A percentile compares a stretch with the other conserved stretches of the same genome.
Conservation (phyloP, 2,113 vertebrate species). For the Sarotherodon lohbergeri region DNA sequence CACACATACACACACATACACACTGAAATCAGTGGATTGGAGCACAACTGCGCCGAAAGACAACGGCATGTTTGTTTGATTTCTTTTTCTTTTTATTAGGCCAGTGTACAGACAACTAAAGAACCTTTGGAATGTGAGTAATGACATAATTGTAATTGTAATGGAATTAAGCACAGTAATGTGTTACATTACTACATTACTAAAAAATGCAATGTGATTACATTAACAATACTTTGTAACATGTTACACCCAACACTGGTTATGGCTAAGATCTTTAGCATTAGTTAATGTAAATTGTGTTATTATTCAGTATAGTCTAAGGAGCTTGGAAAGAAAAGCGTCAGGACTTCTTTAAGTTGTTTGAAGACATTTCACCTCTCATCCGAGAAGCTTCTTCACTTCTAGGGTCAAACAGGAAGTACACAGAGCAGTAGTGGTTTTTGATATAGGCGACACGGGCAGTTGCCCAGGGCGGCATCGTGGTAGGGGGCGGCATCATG, state of each 20-base stretch:
- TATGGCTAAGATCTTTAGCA: not conserved
- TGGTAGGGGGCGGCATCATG: too few species aligned
- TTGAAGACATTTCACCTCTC: too few species aligned
- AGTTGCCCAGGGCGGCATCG: too few species aligned
- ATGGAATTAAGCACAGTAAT: not conserved
- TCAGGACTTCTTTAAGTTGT: too few species aligned
- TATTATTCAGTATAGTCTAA: not conserved
- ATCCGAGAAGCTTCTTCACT: not conserved
- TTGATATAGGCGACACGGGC: too few species aligned
- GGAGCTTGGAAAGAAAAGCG: too few species aligned
- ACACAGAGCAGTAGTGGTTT: too few species aligned
- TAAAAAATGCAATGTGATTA: too few species aligned
- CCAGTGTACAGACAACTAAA: not conserved
- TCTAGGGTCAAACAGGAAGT: not conserved
- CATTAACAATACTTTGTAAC: not conserved
- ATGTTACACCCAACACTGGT: not conserved
- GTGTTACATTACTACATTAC: too few species aligned
- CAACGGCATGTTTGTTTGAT: accelerated
- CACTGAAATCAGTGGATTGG: not conserved
- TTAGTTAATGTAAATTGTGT: not conserved
- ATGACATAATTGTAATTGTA: not conserved
- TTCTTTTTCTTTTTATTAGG: accelerated
- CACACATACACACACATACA: not conserved
- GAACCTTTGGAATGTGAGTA: not conserved
- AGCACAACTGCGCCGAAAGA: not conserved